These are phyloP conservation scores for Iphiclides podalirius DNA, from an alignment of 2,888 invertebrate genomes.

Conservation along the genomic window DNA sequence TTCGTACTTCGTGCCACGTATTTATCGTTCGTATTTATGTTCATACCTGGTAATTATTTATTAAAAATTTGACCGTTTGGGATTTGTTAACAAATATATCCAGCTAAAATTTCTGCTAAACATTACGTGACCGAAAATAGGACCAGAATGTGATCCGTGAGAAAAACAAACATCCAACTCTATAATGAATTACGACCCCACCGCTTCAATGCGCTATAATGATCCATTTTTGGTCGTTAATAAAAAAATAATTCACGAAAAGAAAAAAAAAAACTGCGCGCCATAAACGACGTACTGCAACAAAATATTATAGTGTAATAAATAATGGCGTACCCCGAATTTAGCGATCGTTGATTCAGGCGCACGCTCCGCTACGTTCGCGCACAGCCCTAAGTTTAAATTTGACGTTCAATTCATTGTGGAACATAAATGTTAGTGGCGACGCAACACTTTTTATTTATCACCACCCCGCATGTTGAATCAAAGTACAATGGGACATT, in stretches of 20 bases:
- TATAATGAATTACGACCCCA: constrained; percentile 65
- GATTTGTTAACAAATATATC: too few species aligned
- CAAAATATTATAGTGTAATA: constrained; percentile 77
- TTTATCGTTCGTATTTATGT: too few species aligned
- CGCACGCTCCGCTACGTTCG: constrained; percentile 61
- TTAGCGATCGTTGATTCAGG: constrained; percentile 60
- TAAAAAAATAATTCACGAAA: constrained; percentile 71
- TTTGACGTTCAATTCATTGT: constrained; percentile 72
- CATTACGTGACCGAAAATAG: too few species aligned
- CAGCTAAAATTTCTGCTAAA: too few species aligned
- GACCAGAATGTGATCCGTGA: constrained; percentile 50
- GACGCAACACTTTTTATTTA: constrained; percentile 53
- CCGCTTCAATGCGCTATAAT: constrained; percentile 66
- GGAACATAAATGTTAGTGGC: constrained; percentile 54
- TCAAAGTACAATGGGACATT: constrained; percentile 72
- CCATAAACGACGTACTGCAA: constrained; percentile 70
- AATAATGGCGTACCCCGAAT: constrained; percentile 77
- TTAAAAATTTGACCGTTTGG: too few species aligned
- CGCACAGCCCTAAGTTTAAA: constrained; percentile 75
- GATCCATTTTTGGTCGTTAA: constrained; percentile 65
- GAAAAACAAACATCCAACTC: constrained; percentile 66
- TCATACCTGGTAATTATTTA: too few species aligned
- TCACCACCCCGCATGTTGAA: constrained; percentile 72
- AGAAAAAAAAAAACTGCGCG: constrained; percentile 44
- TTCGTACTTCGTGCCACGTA: too few species aligned